Percentiles rank a stretch among this genome's conserved stretches.
Evolutionary conservation across 2,797 vertebrate genomes (phyloP).

Genomic region (Sylvilagus floridanus): DNA sequence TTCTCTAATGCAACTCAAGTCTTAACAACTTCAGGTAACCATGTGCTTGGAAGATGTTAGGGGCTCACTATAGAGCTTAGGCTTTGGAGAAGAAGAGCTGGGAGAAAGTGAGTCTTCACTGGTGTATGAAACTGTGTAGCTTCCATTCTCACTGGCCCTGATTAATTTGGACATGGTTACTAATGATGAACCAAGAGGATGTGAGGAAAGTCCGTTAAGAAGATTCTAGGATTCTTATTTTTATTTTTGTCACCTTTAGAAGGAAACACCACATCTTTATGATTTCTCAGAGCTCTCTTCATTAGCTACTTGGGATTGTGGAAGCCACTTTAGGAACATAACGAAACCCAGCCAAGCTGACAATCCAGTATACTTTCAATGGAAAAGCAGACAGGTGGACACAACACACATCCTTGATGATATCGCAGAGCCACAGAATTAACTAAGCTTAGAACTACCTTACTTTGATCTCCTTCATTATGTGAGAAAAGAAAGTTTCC

Average conservation of each 20-base stretch:
- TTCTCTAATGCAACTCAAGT: not conserved
- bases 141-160: not conserved
- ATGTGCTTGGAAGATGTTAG: not conserved
- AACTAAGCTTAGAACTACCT: not conserved
- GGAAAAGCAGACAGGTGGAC: not conserved
- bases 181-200: not conserved
- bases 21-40: not conserved
- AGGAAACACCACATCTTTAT: not conserved
- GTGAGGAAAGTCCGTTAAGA: not conserved
- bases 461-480: not conserved
- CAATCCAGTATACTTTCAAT: not conserved
- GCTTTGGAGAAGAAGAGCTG: rapidly evolving
- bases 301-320: not conserved
- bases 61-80: too few species aligned
- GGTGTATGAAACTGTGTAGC: not conserved
- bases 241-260: not conserved
- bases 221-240: not conserved
- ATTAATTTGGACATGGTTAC: not conserved
- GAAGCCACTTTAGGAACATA: not conserved
- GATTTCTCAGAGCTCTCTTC: not conserved
- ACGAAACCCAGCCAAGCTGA: not conserved
- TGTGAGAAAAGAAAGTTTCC: not conserved
- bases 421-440: not conserved
- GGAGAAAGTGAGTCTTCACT: not conserved
- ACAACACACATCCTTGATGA: not conserved